phyloP scores from a whole-genome alignment of 2,797 vertebrate genomes.

The Leontopithecus rosalia region DNA sequence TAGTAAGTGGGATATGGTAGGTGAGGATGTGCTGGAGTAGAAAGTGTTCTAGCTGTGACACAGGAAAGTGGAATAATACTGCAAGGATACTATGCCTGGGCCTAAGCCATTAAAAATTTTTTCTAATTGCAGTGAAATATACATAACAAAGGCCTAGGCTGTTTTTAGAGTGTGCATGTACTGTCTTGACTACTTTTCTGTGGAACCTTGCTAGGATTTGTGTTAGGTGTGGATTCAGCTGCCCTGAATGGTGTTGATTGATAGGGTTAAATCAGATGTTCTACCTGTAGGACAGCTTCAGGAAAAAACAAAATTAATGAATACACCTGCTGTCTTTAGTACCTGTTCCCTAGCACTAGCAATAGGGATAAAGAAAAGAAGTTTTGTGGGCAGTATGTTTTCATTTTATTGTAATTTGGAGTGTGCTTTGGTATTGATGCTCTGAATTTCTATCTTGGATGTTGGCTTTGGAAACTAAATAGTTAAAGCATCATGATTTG shows the following conservation, averaged over 20 bases:
- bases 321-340: background rate
- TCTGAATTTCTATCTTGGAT: constrained; percentile 59
- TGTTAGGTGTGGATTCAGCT: constrained; percentile 13
- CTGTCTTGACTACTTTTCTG: background rate
- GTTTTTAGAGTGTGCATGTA: background rate
- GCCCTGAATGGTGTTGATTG: background rate
- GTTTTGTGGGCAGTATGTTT: background rate
- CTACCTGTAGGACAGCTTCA: constrained; percentile 12
- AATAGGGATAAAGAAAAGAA: constrained; percentile 23
- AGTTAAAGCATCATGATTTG: constrained; percentile 80
- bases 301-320: background rate
- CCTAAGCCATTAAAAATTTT: background rate
- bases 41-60: background rate
- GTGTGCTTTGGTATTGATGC: constrained; percentile 42
- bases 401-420: constrained; percentile 45
- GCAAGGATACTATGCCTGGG: background rate
- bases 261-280: background rate
- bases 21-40: background rate
- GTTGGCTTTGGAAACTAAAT: constrained; percentile 72
- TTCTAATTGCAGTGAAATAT: background rate
- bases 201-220: constrained; percentile 26
- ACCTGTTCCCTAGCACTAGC: background rate
- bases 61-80: background rate
- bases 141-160: background rate
- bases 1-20: background rate